Evolutionary conservation across 2,113 vertebrate genomes (phyloP).

Genomic region (Odocoileus virginianus): DNA sequence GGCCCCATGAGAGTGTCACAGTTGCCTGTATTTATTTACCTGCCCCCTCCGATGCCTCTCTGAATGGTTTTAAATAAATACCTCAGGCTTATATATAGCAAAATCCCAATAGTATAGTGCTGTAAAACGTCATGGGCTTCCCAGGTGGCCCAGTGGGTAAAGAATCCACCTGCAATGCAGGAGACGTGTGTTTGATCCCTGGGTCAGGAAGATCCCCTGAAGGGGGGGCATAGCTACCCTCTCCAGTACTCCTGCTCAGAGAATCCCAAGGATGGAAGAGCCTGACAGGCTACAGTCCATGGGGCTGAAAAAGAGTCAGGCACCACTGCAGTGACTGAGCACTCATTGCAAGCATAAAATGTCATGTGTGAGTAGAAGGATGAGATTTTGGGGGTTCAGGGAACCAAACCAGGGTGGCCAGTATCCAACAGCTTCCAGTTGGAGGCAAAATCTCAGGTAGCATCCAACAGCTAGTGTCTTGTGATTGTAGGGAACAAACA

Average conservation of each 20-base stretch:
- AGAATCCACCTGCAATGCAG: neutral
- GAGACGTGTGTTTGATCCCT: neutral
- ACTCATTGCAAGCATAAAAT: neutral
- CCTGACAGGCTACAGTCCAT: neutral
- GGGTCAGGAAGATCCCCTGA: neutral
- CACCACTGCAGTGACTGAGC: accelerated
- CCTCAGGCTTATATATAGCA: neutral
- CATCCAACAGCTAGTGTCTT: neutral
- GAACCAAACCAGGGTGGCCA: neutral
- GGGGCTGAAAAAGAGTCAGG: neutral
- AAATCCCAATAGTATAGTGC: neutral
- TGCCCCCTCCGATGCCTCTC: neutral
- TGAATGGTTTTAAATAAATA: neutral
- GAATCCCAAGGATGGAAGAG: neutral
- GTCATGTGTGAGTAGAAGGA: neutral
- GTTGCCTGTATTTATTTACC: neutral
- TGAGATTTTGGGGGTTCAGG: neutral
- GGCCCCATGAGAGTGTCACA: neutral
- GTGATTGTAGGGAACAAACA: neutral
- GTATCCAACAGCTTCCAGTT: neutral
- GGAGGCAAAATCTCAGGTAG: neutral
- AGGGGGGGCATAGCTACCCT: neutral
- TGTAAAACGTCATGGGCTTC: neutral
- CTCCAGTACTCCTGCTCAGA: neutral
- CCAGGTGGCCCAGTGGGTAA: neutral